Base-by-base conservation (phyloP, 2,888 invertebrate species). In the Holacanthella duospinosa region DNA sequence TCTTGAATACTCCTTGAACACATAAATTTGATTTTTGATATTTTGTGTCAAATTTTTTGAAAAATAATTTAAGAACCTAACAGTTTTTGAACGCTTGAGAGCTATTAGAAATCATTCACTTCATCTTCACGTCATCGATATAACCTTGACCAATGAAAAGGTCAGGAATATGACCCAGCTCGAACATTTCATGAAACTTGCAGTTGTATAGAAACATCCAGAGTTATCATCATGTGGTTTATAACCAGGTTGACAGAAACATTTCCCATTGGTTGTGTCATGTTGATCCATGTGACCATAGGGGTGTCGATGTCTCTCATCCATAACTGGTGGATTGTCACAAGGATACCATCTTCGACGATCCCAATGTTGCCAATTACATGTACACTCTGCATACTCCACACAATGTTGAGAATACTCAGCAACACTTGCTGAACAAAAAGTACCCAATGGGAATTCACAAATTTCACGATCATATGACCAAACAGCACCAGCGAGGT, bases 381-480 rank as follows among this genome's bases (percentile, higher is more conserved):
- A 59, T 26, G 59, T 59, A 43, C 59, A 59, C n/a, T 43, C 21
- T 25, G 59, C 59, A 21, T 59, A 3, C 44, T 59, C 59, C 4
- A 28, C 16, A 21, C 59, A 59, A 27, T 36, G 26, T n/a, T 59
- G 43, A 25, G 29, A 26, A 16, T 48, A 59, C 4, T 29, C 29
- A 6, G 24, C n/a, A 21, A 57, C 29, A 6, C 29, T 57, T 9
- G 57, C 9, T n/a, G 59, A n/a, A 43, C 59, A 59, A 44, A 59
- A 59, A 6, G 29, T 59, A 6, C 43, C 59, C 4, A 48, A n/a
- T n/a, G 43, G 6, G 21, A 59, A 59, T 26, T 59, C 59, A 43
- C 59, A 59, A 19, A 43, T 24, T 6, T 28, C 27, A 3, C n/a
- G 24, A 9, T 59, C 59, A 9, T 48, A 2, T 6, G 19, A 19